Evolutionary conservation across 1,140 invertebrate species (phyloP).

Genomic region (Bombus superbus): DNA sequence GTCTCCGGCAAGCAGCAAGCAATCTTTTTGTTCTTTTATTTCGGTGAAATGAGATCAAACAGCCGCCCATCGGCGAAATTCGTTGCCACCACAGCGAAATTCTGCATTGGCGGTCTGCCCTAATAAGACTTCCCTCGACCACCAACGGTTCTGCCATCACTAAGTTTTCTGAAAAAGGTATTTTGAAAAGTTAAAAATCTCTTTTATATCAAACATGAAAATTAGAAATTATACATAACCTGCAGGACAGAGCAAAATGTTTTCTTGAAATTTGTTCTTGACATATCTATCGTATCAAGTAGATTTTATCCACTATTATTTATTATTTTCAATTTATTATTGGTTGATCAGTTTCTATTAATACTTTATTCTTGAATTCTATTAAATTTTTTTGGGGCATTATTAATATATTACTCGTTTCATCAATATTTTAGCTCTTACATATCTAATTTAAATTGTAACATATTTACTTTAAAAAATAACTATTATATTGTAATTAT

Average conservation of each 20-base stretch:
- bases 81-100: conserved; percentile 47
- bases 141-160: background rate
- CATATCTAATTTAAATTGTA: too few relatives aligned
- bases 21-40: conserved; percentile 55
- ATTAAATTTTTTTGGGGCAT: too few relatives aligned
- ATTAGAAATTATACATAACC: background rate
- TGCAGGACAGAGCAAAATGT: background rate
- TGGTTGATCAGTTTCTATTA: too few relatives aligned
- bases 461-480: too few relatives aligned
- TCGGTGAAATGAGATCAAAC: conserved; percentile 69
- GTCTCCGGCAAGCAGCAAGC: conserved; percentile 52
- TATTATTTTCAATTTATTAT: too few relatives aligned
- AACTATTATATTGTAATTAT: too few relatives aligned
- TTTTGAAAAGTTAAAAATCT: background rate
- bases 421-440: too few relatives aligned
- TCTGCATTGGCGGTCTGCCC: conserved; percentile 18
- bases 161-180: background rate
- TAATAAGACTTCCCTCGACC: conserved; percentile 44
- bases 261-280: background rate
- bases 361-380: too few relatives aligned
- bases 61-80: conserved; percentile 65
- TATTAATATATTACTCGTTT: too few relatives aligned
- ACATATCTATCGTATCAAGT: too few relatives aligned
- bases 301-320: too few relatives aligned
- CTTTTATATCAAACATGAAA: background rate